A percentile compares a stretch with the other conserved stretches of the same genome.
Evolutionary conservation across 1,140 invertebrate genomes (phyloP).

Genomic region (Rhyacophila brunnea): DNA sequence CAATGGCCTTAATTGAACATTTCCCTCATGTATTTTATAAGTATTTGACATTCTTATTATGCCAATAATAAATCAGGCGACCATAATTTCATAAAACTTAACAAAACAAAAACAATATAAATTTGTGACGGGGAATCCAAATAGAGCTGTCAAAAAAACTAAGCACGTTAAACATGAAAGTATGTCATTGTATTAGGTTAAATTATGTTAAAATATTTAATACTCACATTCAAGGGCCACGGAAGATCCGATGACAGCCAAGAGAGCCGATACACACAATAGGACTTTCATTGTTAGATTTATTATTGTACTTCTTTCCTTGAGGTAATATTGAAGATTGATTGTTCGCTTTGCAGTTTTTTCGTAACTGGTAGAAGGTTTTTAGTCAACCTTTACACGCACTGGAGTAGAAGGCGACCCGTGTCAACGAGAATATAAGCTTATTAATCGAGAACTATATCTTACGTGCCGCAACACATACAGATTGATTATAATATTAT

Average conservation of each 20-base stretch:
- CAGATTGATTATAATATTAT: no score
- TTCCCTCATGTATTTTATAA: no score
- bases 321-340: background rate
- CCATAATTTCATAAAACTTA: no score
- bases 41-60: no score
- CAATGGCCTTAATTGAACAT: no score
- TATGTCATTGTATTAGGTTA: no score
- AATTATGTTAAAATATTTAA: no score
- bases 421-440: conserved; percentile 7
- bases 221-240: conserved; percentile 18
- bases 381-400: conserved; percentile 74
- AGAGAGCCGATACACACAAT: conserved; percentile 41
- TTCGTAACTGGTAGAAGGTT: conserved; percentile 38
- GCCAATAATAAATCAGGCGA: no score
- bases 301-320: background rate
- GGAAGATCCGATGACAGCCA: conserved; percentile 42
- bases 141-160: no score
- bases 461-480: background rate
- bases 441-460: background rate
- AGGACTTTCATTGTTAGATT: conserved; percentile 51
- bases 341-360: conserved; percentile 38
- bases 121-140: no score
- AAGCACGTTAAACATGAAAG: no score
- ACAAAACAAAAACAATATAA: no score
- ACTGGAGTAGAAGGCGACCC: conserved; percentile 82